These are phyloP conservation scores for Cecropterus lyciades DNA, from an alignment of 1,140 invertebrate species.

Conservation along the genomic window DNA sequence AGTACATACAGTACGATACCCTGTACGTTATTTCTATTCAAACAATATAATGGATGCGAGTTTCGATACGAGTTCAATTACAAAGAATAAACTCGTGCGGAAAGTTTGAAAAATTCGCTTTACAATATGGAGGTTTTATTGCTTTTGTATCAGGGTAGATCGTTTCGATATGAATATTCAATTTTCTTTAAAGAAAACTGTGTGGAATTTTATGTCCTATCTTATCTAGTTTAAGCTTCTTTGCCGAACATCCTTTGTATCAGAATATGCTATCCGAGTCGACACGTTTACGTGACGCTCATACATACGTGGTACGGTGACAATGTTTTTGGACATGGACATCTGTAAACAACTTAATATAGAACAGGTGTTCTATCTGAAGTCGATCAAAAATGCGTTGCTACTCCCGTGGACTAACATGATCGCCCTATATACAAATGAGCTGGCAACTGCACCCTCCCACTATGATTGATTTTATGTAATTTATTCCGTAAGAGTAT, in stretches of 20 bases:
- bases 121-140: slow-evolving; percentile 2
- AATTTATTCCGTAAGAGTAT: no score
- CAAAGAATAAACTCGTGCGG: slow-evolving; percentile 8
- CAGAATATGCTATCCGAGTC: slow-evolving; percentile 32
- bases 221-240: slow-evolving; percentile 44
- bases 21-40: no score
- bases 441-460: no score
- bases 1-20: no score
- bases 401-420: no score
- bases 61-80: slow-evolving; percentile 12
- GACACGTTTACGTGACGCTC: slow-evolving; percentile 37
- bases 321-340: not conserved
- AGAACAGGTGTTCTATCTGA: no score
- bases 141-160: slow-evolving; percentile 40
- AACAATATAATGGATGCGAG: not conserved
- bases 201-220: slow-evolving; percentile 48
- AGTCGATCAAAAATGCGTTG: no score
- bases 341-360: no score
- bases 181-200: slow-evolving; percentile 61
- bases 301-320: slow-evolving; percentile 1
- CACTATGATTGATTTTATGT: no score
- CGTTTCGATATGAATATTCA: slow-evolving; percentile 57
- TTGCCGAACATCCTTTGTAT: slow-evolving; percentile 45
- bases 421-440: no score
- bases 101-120: slow-evolving; percentile 2